Evolutionary conservation across 1,140 invertebrate species (phyloP).

Genomic region (Eurytemora carolleeae): DNA sequence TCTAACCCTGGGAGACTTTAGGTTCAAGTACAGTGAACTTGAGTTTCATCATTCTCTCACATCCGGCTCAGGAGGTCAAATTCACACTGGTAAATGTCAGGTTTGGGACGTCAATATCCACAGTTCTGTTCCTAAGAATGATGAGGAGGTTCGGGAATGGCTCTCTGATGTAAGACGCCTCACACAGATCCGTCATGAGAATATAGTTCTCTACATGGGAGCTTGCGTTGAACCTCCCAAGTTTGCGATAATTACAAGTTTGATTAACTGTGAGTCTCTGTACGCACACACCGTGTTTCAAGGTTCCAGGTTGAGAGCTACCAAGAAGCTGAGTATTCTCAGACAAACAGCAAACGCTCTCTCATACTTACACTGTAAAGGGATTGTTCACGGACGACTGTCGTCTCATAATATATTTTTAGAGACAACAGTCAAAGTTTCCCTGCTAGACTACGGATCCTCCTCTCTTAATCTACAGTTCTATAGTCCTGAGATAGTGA

Average conservation of each 20-base stretch:
- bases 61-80: neutral
- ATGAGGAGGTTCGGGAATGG: slow-evolving; percentile 19
- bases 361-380: slow-evolving; percentile 31
- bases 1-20: neutral
- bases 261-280: neutral
- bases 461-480: slow-evolving; percentile 17
- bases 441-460: slow-evolving; percentile 28
- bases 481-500: slow-evolving; percentile 8
- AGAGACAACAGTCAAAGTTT: slow-evolving; percentile 25
- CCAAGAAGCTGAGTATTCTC: neutral
- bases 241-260: slow-evolving; percentile 20
- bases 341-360: slow-evolving; percentile 22
- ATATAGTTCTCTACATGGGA: slow-evolving; percentile 32
- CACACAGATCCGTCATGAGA: slow-evolving; percentile 30
- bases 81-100: neutral
- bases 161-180: slow-evolving; percentile 27
- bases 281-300: neutral
- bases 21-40: neutral
- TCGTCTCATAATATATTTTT: slow-evolving; percentile 30
- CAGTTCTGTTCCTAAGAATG: slow-evolving; percentile 21
- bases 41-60: neutral
- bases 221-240: slow-evolving; percentile 26
- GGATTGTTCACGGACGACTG: slow-evolving; percentile 27
- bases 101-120: slow-evolving; percentile 28
- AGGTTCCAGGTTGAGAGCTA: neutral